phyloP scores from a whole-genome alignment of 92 coral and sea anemone genomes.

The Zoanthus sansibaricus region DNA sequence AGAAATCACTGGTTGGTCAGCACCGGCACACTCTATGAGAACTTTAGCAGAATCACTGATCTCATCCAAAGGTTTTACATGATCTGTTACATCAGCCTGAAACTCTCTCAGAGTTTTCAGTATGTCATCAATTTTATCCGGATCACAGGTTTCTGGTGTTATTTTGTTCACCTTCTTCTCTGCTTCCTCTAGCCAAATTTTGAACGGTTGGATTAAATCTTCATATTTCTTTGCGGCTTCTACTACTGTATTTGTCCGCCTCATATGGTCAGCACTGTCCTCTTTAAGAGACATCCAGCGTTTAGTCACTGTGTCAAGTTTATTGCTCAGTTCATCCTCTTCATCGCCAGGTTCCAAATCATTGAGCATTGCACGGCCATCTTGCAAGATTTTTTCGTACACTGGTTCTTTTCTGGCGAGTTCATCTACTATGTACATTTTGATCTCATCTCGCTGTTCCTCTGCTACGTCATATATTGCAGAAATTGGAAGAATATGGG shows the following conservation, averaged over 20 bases:
- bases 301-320: conserved; percentile 76
- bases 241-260: conserved; percentile 75
- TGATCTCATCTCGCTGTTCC: conserved; percentile 77
- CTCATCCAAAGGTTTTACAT: conserved; percentile 71
- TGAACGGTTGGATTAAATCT: conserved; percentile 72
- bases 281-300: conserved; percentile 84
- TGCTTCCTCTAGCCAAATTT: conserved; percentile 86
- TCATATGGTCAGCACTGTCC: conserved; percentile 73
- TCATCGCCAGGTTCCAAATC: conserved; percentile 90
- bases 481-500: conserved; percentile 77
- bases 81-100: conserved; percentile 74
- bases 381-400: conserved; percentile 89
- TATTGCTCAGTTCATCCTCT: conserved; percentile 74
- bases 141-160: conserved; percentile 69
- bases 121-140: conserved; percentile 71
- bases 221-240: conserved; percentile 85
- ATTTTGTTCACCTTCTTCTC: conserved; percentile 82
- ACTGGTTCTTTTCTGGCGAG: conserved; percentile 87
- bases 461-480: conserved; percentile 74
- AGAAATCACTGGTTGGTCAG: conserved; percentile 85
- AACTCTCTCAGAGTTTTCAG: conserved; percentile 65
- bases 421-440: conserved; percentile 61
- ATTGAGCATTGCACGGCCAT: conserved; percentile 80
- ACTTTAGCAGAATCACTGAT: conserved; percentile 68
- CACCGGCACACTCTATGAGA: conserved; percentile 71